Evolutionary conservation across 2,797 vertebrate genomes (phyloP).

Genomic region (Tauraco hartlaubi): DNA sequence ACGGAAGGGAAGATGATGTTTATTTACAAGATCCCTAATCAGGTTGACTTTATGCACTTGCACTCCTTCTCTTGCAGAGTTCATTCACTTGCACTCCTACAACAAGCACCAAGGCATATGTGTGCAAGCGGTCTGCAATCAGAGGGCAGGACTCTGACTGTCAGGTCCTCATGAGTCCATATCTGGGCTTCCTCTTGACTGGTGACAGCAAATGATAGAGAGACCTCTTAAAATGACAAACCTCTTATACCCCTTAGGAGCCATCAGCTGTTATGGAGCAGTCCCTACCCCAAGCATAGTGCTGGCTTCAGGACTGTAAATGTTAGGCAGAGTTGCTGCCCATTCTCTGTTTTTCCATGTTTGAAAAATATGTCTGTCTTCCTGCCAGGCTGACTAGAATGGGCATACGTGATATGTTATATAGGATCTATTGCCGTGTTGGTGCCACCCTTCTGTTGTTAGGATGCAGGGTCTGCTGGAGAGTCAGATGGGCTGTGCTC

Average conservation of each 20-base stretch:
- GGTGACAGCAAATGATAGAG: background rate
- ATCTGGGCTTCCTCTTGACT: background rate
- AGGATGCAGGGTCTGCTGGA: background rate
- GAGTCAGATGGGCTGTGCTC: background rate
- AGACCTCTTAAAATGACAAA: background rate
- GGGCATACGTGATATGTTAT: background rate
- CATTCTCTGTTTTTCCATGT: background rate
- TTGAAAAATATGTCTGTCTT: background rate
- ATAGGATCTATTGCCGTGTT: background rate
- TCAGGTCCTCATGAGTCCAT: background rate
- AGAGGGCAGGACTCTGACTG: background rate
- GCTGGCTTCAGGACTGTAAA: background rate
- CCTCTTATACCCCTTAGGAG: background rate
- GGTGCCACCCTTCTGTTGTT: background rate
- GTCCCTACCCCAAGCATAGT: background rate
- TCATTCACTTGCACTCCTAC: background rate
- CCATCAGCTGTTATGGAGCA: rapidly evolving
- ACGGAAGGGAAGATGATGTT: background rate
- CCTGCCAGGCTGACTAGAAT: background rate
- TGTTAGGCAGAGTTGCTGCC: background rate
- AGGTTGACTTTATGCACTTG: background rate
- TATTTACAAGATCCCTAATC: background rate
- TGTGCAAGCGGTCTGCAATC: background rate
- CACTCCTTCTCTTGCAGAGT: background rate
- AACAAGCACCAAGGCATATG: background rate